phyloP scores from a whole-genome alignment of 2,113 vertebrate genomes.

The Bostrychus sinensis region DNA sequence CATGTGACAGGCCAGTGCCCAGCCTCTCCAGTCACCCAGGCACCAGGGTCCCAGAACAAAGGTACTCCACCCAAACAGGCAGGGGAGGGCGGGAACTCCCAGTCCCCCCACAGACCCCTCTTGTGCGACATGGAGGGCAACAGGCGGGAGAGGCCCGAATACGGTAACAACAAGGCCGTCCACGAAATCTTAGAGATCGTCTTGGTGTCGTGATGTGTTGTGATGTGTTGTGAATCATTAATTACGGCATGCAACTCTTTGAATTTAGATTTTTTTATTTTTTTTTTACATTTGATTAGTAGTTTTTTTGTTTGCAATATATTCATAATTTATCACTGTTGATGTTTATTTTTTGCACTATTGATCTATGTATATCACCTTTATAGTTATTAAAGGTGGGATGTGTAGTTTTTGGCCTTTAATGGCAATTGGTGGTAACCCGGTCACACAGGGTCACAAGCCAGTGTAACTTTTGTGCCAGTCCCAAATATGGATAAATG shows the following conservation, averaged over 20 bases:
- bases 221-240: constrained; percentile 23
- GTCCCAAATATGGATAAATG: no score
- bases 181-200: constrained; percentile 44
- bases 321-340: not conserved
- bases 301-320: no score
- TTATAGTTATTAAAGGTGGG: no score
- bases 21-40: constrained; percentile 65
- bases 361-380: not conserved
- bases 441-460: no score
- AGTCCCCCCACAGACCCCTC: constrained; percentile 79
- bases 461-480: no score
- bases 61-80: constrained; percentile 76
- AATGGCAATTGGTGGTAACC: no score
- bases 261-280: not conserved
- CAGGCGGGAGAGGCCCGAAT: constrained; percentile 82
- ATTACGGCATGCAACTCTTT: not conserved
- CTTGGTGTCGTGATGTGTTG: constrained; percentile 45
- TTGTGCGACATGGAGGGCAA: constrained; percentile 86
- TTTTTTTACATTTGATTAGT: not conserved
- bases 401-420: no score
- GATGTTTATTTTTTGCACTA: constrained; percentile 1
- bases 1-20: constrained; percentile 77
- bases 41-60: constrained; percentile 75
- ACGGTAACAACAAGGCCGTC: constrained; percentile 77
- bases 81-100: constrained; percentile 73